phyloP scores from a whole-genome alignment of 2,113 vertebrate species.

The Megaptera novaeangliae region DNA sequence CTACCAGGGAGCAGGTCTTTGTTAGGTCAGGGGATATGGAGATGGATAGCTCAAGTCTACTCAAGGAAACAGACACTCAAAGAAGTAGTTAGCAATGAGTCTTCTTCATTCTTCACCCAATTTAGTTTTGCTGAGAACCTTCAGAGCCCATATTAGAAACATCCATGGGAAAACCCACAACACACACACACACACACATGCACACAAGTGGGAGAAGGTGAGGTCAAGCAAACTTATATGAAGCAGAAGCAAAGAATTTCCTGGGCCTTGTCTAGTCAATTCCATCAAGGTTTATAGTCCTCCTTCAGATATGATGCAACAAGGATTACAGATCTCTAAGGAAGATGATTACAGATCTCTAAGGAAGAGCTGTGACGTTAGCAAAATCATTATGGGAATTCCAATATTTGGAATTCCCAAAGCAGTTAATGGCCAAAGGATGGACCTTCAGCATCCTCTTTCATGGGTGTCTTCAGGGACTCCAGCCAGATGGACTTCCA shows the following conservation, averaged over 20 bases:
- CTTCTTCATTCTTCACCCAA: conserved; percentile 19
- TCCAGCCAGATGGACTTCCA: background rate
- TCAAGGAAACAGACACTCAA: background rate
- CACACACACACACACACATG: background rate
- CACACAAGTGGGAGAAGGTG: background rate
- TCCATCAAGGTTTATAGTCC: background rate
- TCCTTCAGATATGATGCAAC: background rate
- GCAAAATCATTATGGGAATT: background rate
- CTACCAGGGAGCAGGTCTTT: background rate
- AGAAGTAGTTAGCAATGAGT: background rate
- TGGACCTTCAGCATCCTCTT: background rate
- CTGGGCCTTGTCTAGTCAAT: background rate
- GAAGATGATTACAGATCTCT: background rate
- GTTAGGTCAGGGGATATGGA: background rate
- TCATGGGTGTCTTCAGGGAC: background rate
- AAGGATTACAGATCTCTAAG: background rate
- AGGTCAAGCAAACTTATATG: background rate
- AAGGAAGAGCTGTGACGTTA: background rate
- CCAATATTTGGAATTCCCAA: background rate
- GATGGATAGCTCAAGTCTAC: background rate
- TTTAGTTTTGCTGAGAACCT: background rate
- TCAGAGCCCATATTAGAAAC: background rate
- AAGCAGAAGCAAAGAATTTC: background rate
- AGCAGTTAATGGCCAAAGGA: background rate
- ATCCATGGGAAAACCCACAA: background rate